These are phyloP conservation scores for Hydrophis major DNA, from an alignment of 2,797 vertebrate species.

Conservation along the genomic window DNA sequence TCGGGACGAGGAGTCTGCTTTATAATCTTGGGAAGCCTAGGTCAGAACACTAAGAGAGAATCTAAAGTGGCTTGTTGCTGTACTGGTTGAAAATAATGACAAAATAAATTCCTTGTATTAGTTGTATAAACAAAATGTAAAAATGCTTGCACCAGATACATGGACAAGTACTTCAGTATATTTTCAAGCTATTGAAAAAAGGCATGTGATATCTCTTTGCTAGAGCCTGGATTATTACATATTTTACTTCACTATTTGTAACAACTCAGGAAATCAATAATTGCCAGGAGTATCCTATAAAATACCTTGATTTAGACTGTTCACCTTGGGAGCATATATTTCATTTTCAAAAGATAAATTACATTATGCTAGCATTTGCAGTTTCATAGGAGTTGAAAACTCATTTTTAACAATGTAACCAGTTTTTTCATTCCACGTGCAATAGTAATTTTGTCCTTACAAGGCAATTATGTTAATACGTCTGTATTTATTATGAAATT, in stretches of 20 bases:
- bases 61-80: constrained; percentile 20
- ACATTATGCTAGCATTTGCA: constrained; percentile 28
- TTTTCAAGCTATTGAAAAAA: neutral
- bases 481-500: constrained; percentile 19
- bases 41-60: neutral
- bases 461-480: constrained; percentile 23
- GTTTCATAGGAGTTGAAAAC: constrained; percentile 26
- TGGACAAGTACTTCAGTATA: neutral
- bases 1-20: too few relatives aligned
- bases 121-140: neutral
- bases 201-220: neutral
- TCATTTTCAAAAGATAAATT: constrained; percentile 3
- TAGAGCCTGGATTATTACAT: neutral
- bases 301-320: constrained; percentile 2
- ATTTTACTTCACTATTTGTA: constrained; percentile 12
- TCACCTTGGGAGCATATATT: neutral
- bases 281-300: neutral
- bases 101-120: neutral
- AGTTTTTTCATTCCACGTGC: neutral
- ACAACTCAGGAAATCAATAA: neutral
- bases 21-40: too few relatives aligned
- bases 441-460: neutral
- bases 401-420: neutral
- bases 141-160: neutral
- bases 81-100: neutral